Conservation (phyloP, 2,888 invertebrate genomes). For the Ganaspis brasiliensis region DNA sequence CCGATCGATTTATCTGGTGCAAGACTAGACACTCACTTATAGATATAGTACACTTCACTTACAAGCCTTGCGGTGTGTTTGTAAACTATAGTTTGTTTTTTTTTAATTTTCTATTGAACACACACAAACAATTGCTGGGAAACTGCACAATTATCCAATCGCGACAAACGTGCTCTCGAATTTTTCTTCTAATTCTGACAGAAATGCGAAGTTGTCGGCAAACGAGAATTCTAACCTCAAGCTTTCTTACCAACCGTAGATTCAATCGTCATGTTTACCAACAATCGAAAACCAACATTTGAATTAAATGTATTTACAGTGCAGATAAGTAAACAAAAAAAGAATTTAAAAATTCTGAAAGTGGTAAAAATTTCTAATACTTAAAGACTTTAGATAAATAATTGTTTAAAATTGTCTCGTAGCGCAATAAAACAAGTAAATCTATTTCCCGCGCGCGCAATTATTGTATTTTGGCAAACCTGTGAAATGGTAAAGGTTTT, state of each 20-base stretch:
- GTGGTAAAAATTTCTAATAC: too few species aligned
- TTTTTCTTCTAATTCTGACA: not conserved
- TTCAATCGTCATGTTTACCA: not conserved
- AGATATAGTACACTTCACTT: not conserved
- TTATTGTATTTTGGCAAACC: not conserved
- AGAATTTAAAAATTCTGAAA: too few species aligned
- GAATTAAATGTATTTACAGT: not conserved
- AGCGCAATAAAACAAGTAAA: too few species aligned
- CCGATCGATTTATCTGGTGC: slow-evolving; percentile 12
- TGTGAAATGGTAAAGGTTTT: slow-evolving; percentile 4
- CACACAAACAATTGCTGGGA: not conserved
- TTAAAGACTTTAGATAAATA: too few species aligned
- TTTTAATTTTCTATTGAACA: not conserved
- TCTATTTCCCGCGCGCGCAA: too few species aligned
- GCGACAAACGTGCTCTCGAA: not conserved
- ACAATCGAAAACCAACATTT: not conserved
- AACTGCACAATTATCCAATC: slow-evolving; percentile 44
- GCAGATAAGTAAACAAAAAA: too few species aligned
- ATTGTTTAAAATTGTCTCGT: too few species aligned
- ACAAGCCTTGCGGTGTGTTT: not conserved
- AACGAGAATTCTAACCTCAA: not conserved
- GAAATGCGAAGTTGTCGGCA: not conserved
- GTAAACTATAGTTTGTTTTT: slow-evolving; percentile 2
- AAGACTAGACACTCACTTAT: slow-evolving; percentile 17
- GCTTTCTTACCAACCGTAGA: not conserved